phyloP scores from a whole-genome alignment of 2,888 invertebrate species.

The Melinopterus prodromus region DNA sequence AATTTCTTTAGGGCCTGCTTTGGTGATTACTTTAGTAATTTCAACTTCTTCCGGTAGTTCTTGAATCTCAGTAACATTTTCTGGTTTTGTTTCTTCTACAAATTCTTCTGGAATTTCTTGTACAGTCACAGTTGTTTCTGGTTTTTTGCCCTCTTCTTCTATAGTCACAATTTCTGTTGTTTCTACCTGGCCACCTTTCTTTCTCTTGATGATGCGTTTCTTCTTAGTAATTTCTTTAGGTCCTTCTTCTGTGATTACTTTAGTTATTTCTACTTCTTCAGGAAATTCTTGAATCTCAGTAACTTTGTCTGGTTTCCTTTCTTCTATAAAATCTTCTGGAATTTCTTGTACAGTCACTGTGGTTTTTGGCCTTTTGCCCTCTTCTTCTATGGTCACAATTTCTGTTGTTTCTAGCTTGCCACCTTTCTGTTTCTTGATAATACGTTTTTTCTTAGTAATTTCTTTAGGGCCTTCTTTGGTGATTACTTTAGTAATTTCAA shows the following conservation, averaged over 20 bases:
- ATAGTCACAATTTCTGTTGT: conserved; percentile 53
- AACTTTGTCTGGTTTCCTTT: conserved; percentile 34
- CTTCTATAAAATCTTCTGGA: too few relatives aligned
- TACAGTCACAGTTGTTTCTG: conserved; percentile 54
- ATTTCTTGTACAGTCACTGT: too few relatives aligned
- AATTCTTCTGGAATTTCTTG: conserved; percentile 39
- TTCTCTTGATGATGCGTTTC: conserved; percentile 57
- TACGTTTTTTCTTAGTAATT: too few relatives aligned
- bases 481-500: too few relatives aligned
- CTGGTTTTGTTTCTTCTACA: conserved; percentile 25
- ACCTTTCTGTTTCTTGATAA: too few relatives aligned
- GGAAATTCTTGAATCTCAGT: conserved; percentile 46
- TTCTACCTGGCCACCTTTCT: conserved; percentile 47
- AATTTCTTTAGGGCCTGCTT: conserved; percentile 30
- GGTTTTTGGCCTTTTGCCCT: too few relatives aligned
- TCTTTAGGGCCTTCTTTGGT: too few relatives aligned
- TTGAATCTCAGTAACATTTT: conserved; percentile 37
- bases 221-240: conserved; percentile 52
- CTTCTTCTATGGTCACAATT: too few relatives aligned
- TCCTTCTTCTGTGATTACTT: conserved; percentile 44
- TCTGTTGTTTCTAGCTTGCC: too few relatives aligned
- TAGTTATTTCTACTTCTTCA: conserved; percentile 44
- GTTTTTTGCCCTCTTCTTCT: conserved; percentile 50
- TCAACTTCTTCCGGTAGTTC: conserved; percentile 34
- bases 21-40: conserved; percentile 36